Evolutionary conservation across 2,797 vertebrate genomes (phyloP).

Genomic region (Acanthurus lineatus): DNA sequence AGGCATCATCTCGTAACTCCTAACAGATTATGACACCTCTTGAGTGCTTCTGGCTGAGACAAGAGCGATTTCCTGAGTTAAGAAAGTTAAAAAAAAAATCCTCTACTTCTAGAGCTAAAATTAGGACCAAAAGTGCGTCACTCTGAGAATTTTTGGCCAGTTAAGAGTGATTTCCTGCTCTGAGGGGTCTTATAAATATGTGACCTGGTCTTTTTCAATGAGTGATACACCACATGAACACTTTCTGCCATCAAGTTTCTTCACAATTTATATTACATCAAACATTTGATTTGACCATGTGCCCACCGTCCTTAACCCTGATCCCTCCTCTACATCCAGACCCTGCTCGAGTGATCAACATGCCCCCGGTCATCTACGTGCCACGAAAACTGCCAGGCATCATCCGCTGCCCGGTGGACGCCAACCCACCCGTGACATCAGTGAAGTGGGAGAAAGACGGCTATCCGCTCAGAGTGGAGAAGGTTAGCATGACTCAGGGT

Average conservation of each 20-base stretch:
- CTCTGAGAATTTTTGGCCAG: not conserved
- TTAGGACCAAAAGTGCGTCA: not conserved
- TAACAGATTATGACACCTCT: not conserved
- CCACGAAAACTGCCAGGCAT: slow-evolving; percentile 97
- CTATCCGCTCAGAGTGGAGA: slow-evolving; percentile 91
- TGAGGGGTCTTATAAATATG: not conserved
- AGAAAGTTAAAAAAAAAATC: not conserved
- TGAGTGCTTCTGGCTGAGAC: too few species aligned
- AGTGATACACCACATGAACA: not conserved
- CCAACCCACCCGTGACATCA: slow-evolving; percentile 94
- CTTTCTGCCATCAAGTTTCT: not conserved
- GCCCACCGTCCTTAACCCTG: not conserved
- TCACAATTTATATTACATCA: not conserved
- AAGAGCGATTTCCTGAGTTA: not conserved
- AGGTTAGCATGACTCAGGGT: slow-evolving; percentile 69
- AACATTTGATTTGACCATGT: not conserved
- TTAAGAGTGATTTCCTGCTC: not conserved
- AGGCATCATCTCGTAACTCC: not conserved
- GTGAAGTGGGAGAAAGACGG: slow-evolving; percentile 99
- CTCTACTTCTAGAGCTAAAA: not conserved
- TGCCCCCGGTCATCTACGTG: slow-evolving; percentile 97
- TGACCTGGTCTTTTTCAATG: not conserved
- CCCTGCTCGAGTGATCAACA: slow-evolving; percentile 98
- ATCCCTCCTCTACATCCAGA: slow-evolving; percentile 80
- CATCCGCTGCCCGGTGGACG: slow-evolving; percentile 98